Evolutionary conservation across 1,140 invertebrate genomes (phyloP), one percentile per base, ranked within the genome.

Genomic region (Sipha flava): DNA sequence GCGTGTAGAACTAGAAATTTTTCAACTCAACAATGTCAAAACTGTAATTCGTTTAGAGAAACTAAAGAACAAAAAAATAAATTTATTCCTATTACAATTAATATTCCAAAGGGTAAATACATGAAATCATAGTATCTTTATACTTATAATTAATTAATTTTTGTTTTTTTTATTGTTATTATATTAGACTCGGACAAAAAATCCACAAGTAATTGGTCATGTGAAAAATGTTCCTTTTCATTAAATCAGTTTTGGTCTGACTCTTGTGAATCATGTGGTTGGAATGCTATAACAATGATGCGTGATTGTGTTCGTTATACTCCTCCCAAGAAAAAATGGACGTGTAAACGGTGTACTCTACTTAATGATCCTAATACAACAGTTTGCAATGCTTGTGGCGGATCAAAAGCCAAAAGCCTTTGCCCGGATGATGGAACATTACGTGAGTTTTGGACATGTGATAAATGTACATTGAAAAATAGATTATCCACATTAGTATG

Each of bases 311-410:
- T 88, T 0, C 83, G 86, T 23, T 88, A 87, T 79, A 85, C 87
- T 16, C 86, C 86, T 4, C 86, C 86, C 3, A 88, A 88, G 84
- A 84, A 79, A 64, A 82, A 89, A 21, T 96, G 95, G 94, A 92
- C 92, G 6, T 96, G 95, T 84, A 90, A 91, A 81, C 94, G 94
- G 83, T 96, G 94, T 85, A 96, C 94, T 1, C 87, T 96, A 59
- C 88, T 95, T 3, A 96, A 96, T 86, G 88, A 90, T 26, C 87
- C 88, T 1, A 86, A 87, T 26, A 88, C 89, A 9, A 87, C 89
- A 72, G 90, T 90, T 0, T 96, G 95, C 84, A 90, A 91, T 9
- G 93, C 92, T 0, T 96, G 94, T 85, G 93, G 93, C 29, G 81
- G 81, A 37, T 82, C 81, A 34, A 82, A 81, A 64, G 54, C 80